Conservation (phyloP, 2,888 invertebrate genomes). For the Diaperis boleti region DNA sequence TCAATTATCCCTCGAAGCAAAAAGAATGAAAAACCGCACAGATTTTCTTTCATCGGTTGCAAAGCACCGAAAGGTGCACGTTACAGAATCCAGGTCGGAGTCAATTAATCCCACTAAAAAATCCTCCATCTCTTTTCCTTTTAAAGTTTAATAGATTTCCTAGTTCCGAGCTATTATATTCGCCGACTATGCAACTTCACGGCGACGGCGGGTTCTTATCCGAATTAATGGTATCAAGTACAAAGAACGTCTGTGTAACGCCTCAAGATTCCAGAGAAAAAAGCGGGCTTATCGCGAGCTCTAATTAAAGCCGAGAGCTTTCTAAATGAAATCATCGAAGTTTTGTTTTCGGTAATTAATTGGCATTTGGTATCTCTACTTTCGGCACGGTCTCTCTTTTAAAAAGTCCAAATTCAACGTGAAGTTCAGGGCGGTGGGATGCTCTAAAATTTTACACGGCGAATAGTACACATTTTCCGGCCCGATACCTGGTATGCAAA, state of each 20-base stretch:
- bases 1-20: too few species aligned
- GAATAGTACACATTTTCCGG: too few species aligned
- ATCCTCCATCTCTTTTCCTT: conserved; percentile 14
- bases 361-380: background rate
- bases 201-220: conserved; percentile 3
- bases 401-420: too few species aligned
- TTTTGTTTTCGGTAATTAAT: conserved; percentile 22
- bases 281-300: conserved; percentile 5
- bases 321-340: conserved; percentile 23
- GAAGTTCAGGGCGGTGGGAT: too few species aligned
- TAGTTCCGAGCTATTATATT: conserved; percentile 21
- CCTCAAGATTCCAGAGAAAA: background rate
- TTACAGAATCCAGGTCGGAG: conserved; percentile 1
- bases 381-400: background rate
- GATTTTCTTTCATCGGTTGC: conserved; percentile 3
- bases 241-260: conserved; percentile 9
- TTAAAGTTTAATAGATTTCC: conserved; percentile 34
- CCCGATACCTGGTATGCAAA: too few species aligned
- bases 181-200: conserved; percentile 3
- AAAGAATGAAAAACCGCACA: background rate
- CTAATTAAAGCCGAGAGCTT: conserved; percentile 14
- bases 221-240: conserved; percentile 17
- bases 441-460: too few species aligned
- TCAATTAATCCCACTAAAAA: conserved; percentile 22
- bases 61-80: conserved; percentile 6